phyloP scores from a whole-genome alignment of 1,140 invertebrate species.

The Drosophila asahinai region DNA sequence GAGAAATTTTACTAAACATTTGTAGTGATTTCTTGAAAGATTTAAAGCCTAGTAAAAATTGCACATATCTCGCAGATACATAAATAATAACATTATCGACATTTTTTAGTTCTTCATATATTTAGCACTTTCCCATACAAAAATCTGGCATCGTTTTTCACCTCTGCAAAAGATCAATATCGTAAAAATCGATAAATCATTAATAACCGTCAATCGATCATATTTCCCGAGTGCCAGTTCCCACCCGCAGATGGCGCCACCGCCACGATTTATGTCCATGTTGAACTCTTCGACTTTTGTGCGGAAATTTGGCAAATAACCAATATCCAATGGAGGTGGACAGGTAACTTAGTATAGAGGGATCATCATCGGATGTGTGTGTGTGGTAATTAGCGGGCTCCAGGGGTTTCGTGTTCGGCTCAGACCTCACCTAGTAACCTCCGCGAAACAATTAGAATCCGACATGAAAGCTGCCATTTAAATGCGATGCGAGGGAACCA shows the following conservation, averaged over 20 bases:
- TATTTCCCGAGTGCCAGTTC: conserved; percentile 17
- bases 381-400: conserved; percentile 68
- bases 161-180: conserved; percentile 15
- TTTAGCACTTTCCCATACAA: conserved; percentile 1
- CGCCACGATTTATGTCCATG: conserved; percentile 50
- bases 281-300: conserved; percentile 40
- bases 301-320: conserved; percentile 17
- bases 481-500: conserved; percentile 41
- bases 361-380: conserved; percentile 20
- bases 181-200: conserved; percentile 8
- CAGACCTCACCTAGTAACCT: conserved; percentile 72
- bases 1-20: no score
- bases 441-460: conserved; percentile 74
- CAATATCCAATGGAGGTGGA: conserved; percentile 35
- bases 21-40: background rate
- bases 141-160: conserved; percentile 9
- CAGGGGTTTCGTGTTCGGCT: conserved; percentile 66
- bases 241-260: conserved; percentile 36
- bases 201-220: conserved; percentile 38
- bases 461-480: conserved; percentile 66
- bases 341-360: conserved; percentile 13
- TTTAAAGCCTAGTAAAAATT: background rate
- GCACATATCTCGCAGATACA: background rate
- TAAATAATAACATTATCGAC: background rate
- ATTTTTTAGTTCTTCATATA: no score